A percentile compares a stretch with the other conserved stretches of the same genome.
phyloP scores from a whole-genome alignment of 30 jellyfish, hydroid and myxozoan genomes.

The Calvadosia cruxmelitensis region DNA sequence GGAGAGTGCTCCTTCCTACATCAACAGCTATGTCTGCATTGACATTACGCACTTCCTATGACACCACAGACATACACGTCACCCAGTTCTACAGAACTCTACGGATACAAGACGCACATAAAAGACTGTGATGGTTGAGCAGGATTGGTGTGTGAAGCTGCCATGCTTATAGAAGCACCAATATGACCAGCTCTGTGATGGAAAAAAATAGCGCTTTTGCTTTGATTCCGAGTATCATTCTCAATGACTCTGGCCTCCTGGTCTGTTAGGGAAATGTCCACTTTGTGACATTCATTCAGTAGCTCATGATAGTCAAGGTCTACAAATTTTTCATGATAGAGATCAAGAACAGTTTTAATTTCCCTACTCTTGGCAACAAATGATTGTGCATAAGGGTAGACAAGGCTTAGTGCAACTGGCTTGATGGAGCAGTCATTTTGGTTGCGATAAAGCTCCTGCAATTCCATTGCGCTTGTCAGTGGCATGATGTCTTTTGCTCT shows the following conservation, averaged over 20 bases:
- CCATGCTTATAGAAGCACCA: constrained; percentile 31
- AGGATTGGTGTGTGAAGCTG: constrained; percentile 34
- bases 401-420: constrained; percentile 31
- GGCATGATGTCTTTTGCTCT: constrained; percentile 12
- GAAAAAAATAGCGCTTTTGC: constrained; percentile 20
- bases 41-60: no score
- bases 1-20: no score
- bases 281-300: constrained; percentile 9
- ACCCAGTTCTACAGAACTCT: no score
- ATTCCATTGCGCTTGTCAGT: constrained; percentile 16
- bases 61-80: no score
- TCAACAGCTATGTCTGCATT: no score
- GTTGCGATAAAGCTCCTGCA: background rate
- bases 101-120: no score
- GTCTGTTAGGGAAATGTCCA: constrained; percentile 10
- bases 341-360: constrained; percentile 14
- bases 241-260: constrained; percentile 18
- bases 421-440: constrained; percentile 2
- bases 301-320: constrained; percentile 22
- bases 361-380: background rate
- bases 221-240: constrained; percentile 24
- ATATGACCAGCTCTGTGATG: constrained; percentile 28
- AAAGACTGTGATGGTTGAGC: constrained; percentile 7
- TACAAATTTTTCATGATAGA: constrained; percentile 6
- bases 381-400: constrained; percentile 23